These are phyloP conservation scores for Ranitomeya variabilis DNA, from an alignment of 2,113 vertebrate species.

Conservation along the genomic window DNA sequence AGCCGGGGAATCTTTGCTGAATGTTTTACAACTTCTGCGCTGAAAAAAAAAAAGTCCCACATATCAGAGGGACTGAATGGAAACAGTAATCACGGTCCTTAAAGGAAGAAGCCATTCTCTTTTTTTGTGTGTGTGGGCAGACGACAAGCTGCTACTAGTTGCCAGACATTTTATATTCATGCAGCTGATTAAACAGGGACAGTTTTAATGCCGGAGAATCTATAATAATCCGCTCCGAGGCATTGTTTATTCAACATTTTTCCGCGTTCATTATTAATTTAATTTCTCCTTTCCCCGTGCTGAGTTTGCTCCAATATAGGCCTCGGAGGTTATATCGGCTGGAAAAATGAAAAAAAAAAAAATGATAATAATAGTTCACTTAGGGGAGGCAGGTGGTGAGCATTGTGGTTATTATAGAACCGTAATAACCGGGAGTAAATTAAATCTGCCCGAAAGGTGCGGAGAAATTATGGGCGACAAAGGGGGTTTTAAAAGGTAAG, in stretches of 20 bases:
- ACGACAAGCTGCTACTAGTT: slow-evolving; percentile 64
- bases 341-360: not conserved
- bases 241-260: slow-evolving; percentile 53
- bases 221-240: slow-evolving; percentile 39
- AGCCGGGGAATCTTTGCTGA: slow-evolving; percentile 63
- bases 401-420: not conserved
- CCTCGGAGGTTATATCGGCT: slow-evolving; percentile 30
- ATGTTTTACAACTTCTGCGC: slow-evolving; percentile 65
- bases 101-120: slow-evolving; percentile 69
- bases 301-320: slow-evolving; percentile 54
- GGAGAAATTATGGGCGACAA: not conserved
- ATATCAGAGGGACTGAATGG: slow-evolving; percentile 60
- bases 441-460: slow-evolving; percentile 23
- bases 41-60: slow-evolving; percentile 58
- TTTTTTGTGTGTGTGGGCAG: slow-evolving; percentile 62
- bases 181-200: slow-evolving; percentile 62
- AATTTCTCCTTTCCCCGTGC: slow-evolving; percentile 47
- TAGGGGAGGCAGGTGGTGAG: slow-evolving; percentile 32
- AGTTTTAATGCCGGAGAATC: slow-evolving; percentile 52
- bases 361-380: slow-evolving; percentile 21
- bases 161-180: slow-evolving; percentile 67
- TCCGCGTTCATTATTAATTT: slow-evolving; percentile 56
- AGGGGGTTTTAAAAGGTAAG: not conserved
- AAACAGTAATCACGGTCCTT: slow-evolving; percentile 63
- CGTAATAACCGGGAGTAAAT: slow-evolving; percentile 15